Percentiles rank a stretch among this genome's conserved stretches.
Evolutionary conservation across 2,113 vertebrate species (phyloP).

Genomic region (Motacilla alba): DNA sequence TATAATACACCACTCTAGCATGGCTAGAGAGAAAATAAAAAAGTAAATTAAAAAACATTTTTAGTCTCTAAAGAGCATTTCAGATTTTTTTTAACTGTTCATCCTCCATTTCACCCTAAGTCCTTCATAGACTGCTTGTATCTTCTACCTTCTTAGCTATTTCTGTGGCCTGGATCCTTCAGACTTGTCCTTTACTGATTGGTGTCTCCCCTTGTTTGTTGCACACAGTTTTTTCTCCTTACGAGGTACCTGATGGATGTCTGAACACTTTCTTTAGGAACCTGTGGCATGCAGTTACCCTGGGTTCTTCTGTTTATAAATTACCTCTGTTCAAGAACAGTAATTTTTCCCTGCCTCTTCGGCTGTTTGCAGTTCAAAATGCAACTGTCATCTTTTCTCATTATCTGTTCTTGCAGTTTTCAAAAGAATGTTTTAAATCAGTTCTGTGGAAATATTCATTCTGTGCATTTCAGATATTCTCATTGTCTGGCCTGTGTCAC

Average conservation of each 20-base stretch:
- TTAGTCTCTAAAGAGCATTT: not conserved
- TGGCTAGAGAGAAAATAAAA: not conserved
- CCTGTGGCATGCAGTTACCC: not conserved
- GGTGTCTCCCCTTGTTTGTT: not conserved
- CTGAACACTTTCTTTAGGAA: not conserved
- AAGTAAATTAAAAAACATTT: not conserved
- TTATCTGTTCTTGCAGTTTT: not conserved
- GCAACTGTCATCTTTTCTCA: accelerated
- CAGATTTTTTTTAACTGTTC: not conserved
- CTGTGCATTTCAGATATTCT: not conserved
- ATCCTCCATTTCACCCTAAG: not conserved
- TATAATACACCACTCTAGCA: not conserved
- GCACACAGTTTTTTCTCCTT: not conserved
- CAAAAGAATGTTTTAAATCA: not conserved
- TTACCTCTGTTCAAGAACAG: not conserved
- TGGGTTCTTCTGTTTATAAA: not conserved
- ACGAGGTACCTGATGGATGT: not conserved
- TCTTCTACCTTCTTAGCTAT: not conserved
- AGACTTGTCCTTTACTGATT: not conserved
- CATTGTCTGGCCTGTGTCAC: not conserved
- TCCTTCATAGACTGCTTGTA: not conserved
- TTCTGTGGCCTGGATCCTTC: not conserved
- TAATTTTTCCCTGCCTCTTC: not conserved
- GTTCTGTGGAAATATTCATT: not conserved
- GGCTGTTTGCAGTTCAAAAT: not conserved